A percentile compares a stretch with the other conserved stretches of the same genome.
Conservation (phyloP, 2,888 invertebrate genomes). For the Yponomeuta plumbellus region DNA sequence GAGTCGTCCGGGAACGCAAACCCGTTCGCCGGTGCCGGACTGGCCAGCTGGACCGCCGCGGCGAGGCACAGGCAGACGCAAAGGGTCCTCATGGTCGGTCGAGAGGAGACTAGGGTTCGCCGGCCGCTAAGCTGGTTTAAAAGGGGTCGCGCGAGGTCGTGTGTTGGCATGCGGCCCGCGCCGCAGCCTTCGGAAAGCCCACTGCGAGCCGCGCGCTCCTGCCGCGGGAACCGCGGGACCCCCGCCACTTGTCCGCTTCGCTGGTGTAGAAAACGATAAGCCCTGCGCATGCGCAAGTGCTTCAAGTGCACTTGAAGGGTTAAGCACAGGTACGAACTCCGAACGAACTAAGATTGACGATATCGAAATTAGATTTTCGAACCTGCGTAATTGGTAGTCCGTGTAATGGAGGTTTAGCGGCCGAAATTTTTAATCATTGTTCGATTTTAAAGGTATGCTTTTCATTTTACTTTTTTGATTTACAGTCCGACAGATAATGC, state of each 20-base stretch:
- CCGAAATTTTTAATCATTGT: too few species aligned
- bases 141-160: slow-evolving; percentile 70
- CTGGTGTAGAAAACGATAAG: too few species aligned
- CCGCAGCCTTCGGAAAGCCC: slow-evolving; percentile 76
- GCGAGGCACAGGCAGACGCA: slow-evolving; percentile 45
- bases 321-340: too few species aligned
- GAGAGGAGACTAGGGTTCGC: slow-evolving; percentile 50
- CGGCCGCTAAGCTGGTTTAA: slow-evolving; percentile 64
- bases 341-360: too few species aligned
- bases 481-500: too few species aligned
- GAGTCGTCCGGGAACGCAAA: slow-evolving; percentile 61
- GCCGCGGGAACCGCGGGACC: slow-evolving; percentile 42
- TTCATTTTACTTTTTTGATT: too few species aligned
- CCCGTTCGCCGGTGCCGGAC: slow-evolving; percentile 50
- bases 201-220: slow-evolving; percentile 64
- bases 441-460: too few species aligned
- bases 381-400: too few species aligned
- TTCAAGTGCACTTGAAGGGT: too few species aligned
- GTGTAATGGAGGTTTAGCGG: too few species aligned
- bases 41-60: slow-evolving; percentile 31
- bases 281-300: too few species aligned
- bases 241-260: slow-evolving; percentile 35
- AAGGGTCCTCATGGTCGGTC: slow-evolving; percentile 57
- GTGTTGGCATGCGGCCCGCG: slow-evolving; percentile 75
- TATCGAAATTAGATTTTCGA: too few species aligned